Evolutionary conservation across 1,140 invertebrate species (phyloP).

Genomic region (Drosophila arizonae): DNA sequence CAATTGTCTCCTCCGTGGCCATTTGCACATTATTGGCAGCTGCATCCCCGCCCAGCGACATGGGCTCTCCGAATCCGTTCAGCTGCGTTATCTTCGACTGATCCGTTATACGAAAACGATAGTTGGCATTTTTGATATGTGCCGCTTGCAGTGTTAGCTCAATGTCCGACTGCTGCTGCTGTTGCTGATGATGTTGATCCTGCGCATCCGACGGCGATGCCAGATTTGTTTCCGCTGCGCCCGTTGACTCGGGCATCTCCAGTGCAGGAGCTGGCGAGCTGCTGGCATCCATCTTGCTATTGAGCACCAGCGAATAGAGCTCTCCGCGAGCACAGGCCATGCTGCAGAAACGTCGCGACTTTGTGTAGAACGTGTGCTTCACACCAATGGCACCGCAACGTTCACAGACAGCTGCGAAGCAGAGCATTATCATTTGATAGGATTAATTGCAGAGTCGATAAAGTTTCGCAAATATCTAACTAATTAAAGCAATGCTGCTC

Average conservation of each 20-base stretch:
- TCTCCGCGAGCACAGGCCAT: conserved; percentile 88
- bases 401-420: conserved; percentile 90
- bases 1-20: conserved; percentile 67
- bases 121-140: conserved; percentile 81
- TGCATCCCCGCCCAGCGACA: conserved; percentile 65
- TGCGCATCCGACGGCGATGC: conserved; percentile 12
- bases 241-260: conserved; percentile 40
- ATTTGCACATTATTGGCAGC: conserved; percentile 71
- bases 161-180: conserved; percentile 65
- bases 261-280: conserved; percentile 57
- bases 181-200: conserved; percentile 46
- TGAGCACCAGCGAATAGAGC: conserved; percentile 82
- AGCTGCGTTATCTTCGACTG: conserved; percentile 80
- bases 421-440: not conserved
- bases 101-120: conserved; percentile 81
- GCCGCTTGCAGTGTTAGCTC: conserved; percentile 73
- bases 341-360: conserved; percentile 91
- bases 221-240: not conserved
- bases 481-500: not conserved
- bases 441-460: not conserved
- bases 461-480: not conserved
- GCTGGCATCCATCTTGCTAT: conserved; percentile 72
- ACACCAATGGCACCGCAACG: conserved; percentile 94
- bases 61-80: conserved; percentile 76
- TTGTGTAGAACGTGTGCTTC: conserved; percentile 94